phyloP scores from a whole-genome alignment of 2,888 invertebrate species.

The Hylaea fasciaria region DNA sequence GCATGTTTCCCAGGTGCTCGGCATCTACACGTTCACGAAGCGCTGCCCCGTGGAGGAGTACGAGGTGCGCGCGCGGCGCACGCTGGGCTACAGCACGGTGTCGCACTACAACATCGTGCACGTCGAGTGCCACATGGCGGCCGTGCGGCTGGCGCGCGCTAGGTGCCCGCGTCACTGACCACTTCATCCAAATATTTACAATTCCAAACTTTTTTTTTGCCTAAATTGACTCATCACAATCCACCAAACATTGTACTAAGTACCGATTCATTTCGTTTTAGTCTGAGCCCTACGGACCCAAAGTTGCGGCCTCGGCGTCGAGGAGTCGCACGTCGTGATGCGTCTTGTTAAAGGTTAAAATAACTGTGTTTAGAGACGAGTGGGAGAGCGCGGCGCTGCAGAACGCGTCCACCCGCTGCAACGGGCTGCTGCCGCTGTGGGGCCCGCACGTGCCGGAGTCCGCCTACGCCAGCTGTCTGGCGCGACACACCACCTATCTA shows the following conservation, averaged over 20 bases:
- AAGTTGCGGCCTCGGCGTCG: too few relatives aligned
- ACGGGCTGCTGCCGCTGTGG: slow-evolving; percentile 98
- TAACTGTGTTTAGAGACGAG: slow-evolving; percentile 88
- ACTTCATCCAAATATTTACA: too few relatives aligned
- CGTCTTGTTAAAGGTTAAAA: too few relatives aligned
- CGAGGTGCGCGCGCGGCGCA: slow-evolving; percentile 95
- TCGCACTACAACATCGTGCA: slow-evolving; percentile 99
- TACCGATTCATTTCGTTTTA: too few relatives aligned
- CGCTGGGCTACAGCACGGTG: slow-evolving; percentile 96
- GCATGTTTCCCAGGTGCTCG: slow-evolving; percentile 90
- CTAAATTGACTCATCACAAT: too few relatives aligned
- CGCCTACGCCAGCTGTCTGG: slow-evolving; percentile 96
- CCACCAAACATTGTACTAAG: too few relatives aligned
- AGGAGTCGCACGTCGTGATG: too few relatives aligned
- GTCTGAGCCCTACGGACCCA: too few relatives aligned
- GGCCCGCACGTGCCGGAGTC: slow-evolving; percentile 97
- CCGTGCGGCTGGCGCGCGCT: slow-evolving; percentile 89
- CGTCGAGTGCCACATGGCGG: slow-evolving; percentile 98
- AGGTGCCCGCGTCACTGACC: slow-evolving; percentile 54
- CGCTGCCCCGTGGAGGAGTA: slow-evolving; percentile 97
- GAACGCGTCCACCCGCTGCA: slow-evolving; percentile 99
- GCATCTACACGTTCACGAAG: slow-evolving; percentile 98
- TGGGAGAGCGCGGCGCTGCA: slow-evolving; percentile 99
- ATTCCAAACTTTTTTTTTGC: too few relatives aligned
- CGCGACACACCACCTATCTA: slow-evolving; percentile 95